Base-by-base conservation (phyloP, 2,797 vertebrate genomes). In the Urophycis tenuis region DNA sequence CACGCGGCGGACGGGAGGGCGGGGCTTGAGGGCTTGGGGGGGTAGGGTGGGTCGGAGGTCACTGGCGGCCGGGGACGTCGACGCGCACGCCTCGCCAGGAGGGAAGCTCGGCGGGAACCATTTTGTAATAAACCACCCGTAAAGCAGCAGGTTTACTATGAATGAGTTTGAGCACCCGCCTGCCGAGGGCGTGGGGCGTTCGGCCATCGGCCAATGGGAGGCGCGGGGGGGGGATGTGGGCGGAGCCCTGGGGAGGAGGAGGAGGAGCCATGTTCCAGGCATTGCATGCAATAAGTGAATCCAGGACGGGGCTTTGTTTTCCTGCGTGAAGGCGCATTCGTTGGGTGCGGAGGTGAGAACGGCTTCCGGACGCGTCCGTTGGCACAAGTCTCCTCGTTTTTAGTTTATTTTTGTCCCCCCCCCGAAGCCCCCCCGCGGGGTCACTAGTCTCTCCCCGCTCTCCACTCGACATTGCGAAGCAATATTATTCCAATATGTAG, bases 51-150 rank as follows among this genome's bases (percentile, higher is more conserved):
- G 74, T 71, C 71, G 17, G 79, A 78, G 71, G 19, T 22, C 8
- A 14, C 60, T 30, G 22, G 29, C 25, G 29, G 12, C 31, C 9
- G 32, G 30, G 30, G 25, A 34, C 12, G 87, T 84, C 85, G 78
- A 77, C 80, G 85, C 76, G 74, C 91, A 92, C 90, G 91, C 92
- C 91, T 91, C 87, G 74, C 85, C 89, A 87, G 92, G 91, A 83
- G 87, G 88, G 77, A 69, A 29, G 90, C 90, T 91, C 93, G 86
- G 82, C n/a, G 71, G 53, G 77, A 91, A 91, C 89, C 85, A 89
- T 92, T 93, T 94, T 93, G 92, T 94, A 94, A 93, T 94, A 94
- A 94, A 94, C 93, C 93, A 89, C 86, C 92, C 88, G 79, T 94
- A 91, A 93, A 93, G 91, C 92, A 92, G 86, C 89, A 92, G 94